Base-by-base conservation (phyloP, 2,113 vertebrate genomes). In the Oryzias curvinotus region DNA sequence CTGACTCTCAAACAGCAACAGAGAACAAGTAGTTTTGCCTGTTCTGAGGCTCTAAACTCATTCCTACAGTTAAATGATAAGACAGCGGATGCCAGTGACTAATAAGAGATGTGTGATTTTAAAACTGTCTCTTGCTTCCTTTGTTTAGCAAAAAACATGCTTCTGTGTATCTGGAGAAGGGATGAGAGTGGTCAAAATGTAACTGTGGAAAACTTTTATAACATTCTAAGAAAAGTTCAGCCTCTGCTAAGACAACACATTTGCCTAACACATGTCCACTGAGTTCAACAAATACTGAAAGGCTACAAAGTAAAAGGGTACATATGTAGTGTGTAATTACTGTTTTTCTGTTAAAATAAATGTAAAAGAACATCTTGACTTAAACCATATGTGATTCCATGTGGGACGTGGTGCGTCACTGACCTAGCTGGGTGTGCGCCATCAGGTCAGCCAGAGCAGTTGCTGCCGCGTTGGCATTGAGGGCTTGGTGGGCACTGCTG, bases 381-480 rank as follows among this genome's bases (percentile, higher is more conserved):
- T 19, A 53, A n/a, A 23, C 4, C n/a, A 46, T 14, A 41, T 7
- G 42, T 58, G 30, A 62, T 19, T 26, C 30, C 18, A 17, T 65
- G 58, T 54, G 48, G 55, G 60, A 25, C 62, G 42, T 56, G 28
- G 18, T 60, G 65, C 36, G 52, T 65, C 92, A 96, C 96, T 95
- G 84, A 98, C 96, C 96, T 91, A 96, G 85, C 82, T 93, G 95
- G 87, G 94, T 90, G 92, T 95, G 94, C 71, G 95, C 93, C 93
- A 93, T 93, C 45, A 96, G 93, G 90, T 96, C 95, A 72, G 95
- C 89, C 84, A 95, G 92, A 43, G 91, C 87, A 7, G 93, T 91
- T 66, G 94, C 92, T 64, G 92, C 90, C 54, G 94, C 88, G 88
- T 87, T 91, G 87, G 92, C 88, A 90, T 93, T 91, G 68, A 90